Conservation (phyloP, 1,140 invertebrate species). For the Halesus radiatus region DNA sequence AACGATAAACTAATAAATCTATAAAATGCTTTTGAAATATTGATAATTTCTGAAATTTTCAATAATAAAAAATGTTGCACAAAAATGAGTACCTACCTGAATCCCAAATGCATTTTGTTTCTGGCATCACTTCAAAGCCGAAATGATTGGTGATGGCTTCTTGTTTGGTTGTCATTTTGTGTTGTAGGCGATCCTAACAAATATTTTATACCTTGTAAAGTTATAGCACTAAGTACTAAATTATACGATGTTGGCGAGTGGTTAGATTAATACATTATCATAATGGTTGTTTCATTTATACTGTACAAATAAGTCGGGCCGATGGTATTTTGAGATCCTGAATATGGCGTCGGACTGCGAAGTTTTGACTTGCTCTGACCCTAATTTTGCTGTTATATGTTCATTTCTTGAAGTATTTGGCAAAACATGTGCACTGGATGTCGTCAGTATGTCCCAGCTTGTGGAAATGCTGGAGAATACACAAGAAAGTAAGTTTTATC, state of each 20-base stretch:
- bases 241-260: slow-evolving; percentile 63
- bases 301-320: slow-evolving; percentile 27
- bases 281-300: slow-evolving; percentile 33
- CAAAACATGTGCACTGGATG: slow-evolving; percentile 81
- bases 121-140: slow-evolving; percentile 40
- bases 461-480: slow-evolving; percentile 91
- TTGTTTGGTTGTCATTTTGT: slow-evolving; percentile 57
- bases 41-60: no score
- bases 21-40: no score
- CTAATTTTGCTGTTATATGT: slow-evolving; percentile 96
- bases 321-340: slow-evolving; percentile 62
- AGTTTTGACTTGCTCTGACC: slow-evolving; percentile 91
- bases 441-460: slow-evolving; percentile 84
- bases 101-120: neutral
- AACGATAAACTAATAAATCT: no score
- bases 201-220: slow-evolving; percentile 66
- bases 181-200: slow-evolving; percentile 71
- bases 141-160: slow-evolving; percentile 54
- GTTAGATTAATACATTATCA: slow-evolving; percentile 62
- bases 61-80: no score
- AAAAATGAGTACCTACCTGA: neutral
- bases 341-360: slow-evolving; percentile 89
- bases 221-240: slow-evolving; percentile 65
- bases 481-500: slow-evolving; percentile 78
- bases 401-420: slow-evolving; percentile 93